phyloP scores from a whole-genome alignment of 2,113 vertebrate genomes.

The Oreochromis tanganicae region DNA sequence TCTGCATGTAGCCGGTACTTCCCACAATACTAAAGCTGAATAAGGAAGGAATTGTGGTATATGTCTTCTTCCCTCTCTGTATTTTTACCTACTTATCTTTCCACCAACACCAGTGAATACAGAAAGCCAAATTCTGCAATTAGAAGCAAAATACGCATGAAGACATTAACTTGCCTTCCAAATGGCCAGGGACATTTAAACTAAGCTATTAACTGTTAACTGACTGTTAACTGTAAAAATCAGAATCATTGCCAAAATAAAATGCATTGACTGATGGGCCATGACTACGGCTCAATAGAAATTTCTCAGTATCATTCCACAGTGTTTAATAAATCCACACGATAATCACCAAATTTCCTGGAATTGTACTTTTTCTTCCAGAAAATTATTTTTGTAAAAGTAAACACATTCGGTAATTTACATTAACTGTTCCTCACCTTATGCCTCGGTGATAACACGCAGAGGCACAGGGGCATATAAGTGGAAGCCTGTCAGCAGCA shows the following conservation, averaged over 20 bases:
- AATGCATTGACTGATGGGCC: constrained; percentile 2
- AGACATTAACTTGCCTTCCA: background rate
- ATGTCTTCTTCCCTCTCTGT: background rate
- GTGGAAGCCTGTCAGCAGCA: background rate
- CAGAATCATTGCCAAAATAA: constrained; percentile 8
- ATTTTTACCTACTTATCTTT: background rate
- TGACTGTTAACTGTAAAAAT: constrained; percentile 11
- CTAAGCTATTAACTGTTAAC: constrained; percentile 7
- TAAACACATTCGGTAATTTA: background rate
- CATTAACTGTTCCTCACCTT: background rate
- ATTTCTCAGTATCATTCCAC: background rate
- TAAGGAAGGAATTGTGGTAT: background rate
- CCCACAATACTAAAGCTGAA: background rate
- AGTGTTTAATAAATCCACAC: background rate
- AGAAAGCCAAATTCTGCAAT: background rate
- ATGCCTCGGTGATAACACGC: background rate
- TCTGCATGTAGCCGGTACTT: background rate
- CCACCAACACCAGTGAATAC: background rate
- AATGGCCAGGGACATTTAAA: background rate
- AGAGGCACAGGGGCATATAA: background rate
- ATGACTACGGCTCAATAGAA: background rate
- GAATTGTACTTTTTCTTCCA: background rate
- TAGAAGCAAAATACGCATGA: background rate
- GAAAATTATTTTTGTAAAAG: background rate
- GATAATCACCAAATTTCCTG: background rate